Percentiles rank a stretch among this genome's conserved stretches.
phyloP scores from a whole-genome alignment of 1,140 invertebrate species.

The Neotoxoptera formosana region DNA sequence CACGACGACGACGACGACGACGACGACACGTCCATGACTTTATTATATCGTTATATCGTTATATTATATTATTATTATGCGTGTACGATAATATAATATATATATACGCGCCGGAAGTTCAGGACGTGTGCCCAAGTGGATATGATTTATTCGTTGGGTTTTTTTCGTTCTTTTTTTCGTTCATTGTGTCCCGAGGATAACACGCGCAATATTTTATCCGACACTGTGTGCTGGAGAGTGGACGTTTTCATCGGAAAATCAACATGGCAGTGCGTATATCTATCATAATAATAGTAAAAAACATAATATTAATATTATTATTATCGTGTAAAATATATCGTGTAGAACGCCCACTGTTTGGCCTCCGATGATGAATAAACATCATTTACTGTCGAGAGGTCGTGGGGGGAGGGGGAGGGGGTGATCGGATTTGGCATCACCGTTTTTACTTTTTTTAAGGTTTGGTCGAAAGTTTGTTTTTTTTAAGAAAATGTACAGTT shows the following conservation, averaged over 20 bases:
- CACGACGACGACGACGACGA: not conserved
- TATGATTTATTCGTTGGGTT: not conserved
- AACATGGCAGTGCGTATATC: not conserved
- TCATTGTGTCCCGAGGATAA: conserved; percentile 10
- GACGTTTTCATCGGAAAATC: conserved; percentile 14
- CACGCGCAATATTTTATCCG: not conserved
- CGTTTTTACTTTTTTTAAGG: too few species aligned
- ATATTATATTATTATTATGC: too few species aligned
- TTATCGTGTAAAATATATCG: not conserved
- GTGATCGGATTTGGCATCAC: not conserved
- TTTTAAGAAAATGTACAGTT: too few species aligned
- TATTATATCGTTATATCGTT: too few species aligned
- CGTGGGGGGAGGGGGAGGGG: too few species aligned
- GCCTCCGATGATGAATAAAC: conserved; percentile 8
- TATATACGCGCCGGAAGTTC: not conserved
- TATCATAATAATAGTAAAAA: not conserved
- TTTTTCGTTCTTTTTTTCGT: not conserved
- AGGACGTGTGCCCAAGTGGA: not conserved
- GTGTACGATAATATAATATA: not conserved
- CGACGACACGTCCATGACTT: too few species aligned
- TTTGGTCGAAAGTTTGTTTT: too few species aligned
- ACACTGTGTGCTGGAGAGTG: not conserved
- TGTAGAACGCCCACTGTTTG: conserved; percentile 10
- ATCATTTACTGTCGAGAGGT: not conserved
- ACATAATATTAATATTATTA: not conserved